Evolutionary conservation across 2,797 vertebrate species (phyloP), one percentile per base, ranked within the genome.

Genomic region (Monodelphis domestica): DNA sequence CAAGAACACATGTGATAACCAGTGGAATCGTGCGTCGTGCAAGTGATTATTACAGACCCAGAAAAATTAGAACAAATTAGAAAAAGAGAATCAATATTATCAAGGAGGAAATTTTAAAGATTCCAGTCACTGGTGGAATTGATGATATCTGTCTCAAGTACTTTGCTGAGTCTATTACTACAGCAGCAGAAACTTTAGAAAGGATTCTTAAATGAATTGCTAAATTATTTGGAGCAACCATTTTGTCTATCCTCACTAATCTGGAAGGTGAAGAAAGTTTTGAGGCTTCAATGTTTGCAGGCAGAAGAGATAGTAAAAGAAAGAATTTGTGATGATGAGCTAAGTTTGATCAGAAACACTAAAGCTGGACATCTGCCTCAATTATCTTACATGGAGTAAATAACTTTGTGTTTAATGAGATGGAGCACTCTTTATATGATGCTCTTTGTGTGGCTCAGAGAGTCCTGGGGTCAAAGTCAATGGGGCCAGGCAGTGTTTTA

Each of bases 61-160:
- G 99, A 99, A 96, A 99, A 99, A 98, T 98, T 99, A 3, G 99
- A 99, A 98, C 99, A 99, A 97, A 99, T 99, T 98, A 99, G 99
- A 97, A 99, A 99, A 97, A 99, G 99, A 96, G 99, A 99, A 94
- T 99, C 99, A 99, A 99, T 97, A 99, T 99, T 97, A 99, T 99
- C 89, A 99, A 99, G 98, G 99, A 99, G 97, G 99, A 99, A 96
- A 99, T 99, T 96, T 99, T 99, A 97, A 99, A 99, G 98, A 99
- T 99, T 94, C 98, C 99, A 96, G 99, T 99, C 94, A 99, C 99
- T 14, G 99, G 99, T 21, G 99, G 99, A 91, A 99, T 99, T 90
- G 99, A 99, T 93, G 99, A 99, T 96, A 99, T 99, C 99, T 99
- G 99, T 97, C 98, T 99, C 84, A 99, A 99, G 97, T 99, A 99